These are phyloP conservation scores for Fundulus diaphanus DNA, from an alignment of 2,797 vertebrate species.

Conservation along the genomic window DNA sequence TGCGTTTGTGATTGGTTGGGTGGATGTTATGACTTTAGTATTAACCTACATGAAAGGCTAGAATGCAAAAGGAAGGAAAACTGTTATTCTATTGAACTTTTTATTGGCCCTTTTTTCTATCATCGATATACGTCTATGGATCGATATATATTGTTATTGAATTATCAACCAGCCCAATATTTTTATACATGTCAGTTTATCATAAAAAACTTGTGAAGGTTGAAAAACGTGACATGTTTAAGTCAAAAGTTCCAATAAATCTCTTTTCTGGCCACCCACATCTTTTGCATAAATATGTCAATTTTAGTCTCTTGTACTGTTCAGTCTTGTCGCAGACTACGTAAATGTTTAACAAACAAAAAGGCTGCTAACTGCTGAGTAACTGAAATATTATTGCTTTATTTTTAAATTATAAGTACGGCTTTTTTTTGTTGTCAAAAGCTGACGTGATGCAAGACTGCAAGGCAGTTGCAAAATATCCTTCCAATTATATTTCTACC, in stretches of 20 bases:
- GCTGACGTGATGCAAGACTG: background rate
- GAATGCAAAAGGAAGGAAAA: too few species aligned
- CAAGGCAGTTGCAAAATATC: background rate
- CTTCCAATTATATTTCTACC: background rate
- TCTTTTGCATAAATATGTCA: background rate
- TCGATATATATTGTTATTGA: too few species aligned
- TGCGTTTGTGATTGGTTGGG: too few species aligned
- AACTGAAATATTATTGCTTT: background rate
- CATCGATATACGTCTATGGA: too few species aligned
- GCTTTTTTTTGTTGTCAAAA: background rate
- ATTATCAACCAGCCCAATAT: too few species aligned
- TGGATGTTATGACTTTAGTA: too few species aligned
- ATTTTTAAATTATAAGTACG: background rate
- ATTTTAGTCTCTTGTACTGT: background rate
- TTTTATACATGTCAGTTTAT: background rate
- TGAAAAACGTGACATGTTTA: background rate
- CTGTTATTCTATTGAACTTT: too few species aligned
- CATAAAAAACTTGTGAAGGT: background rate
- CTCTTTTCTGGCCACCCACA: background rate
- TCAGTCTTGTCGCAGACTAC: background rate
- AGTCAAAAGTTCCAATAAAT: background rate
- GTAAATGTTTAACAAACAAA: background rate
- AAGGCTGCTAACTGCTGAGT: background rate
- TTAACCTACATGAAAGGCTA: too few species aligned
- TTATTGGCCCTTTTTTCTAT: too few species aligned